phyloP scores from a whole-genome alignment of 2,797 vertebrate genomes.

The Kryptopterus vitreolus region DNA sequence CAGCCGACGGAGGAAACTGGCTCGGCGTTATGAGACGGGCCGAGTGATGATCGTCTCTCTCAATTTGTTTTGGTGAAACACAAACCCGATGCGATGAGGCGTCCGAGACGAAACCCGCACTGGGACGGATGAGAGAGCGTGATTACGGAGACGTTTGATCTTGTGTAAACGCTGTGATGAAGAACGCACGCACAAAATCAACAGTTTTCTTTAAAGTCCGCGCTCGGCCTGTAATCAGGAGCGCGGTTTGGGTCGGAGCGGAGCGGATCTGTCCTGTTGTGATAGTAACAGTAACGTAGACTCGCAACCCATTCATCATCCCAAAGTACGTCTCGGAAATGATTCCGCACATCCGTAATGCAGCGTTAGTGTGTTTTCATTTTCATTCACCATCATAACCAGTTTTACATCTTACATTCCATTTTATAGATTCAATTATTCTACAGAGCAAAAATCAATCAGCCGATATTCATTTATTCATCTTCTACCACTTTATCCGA shows the following conservation, averaged over 20 bases:
- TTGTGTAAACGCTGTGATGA: slow-evolving; percentile 41
- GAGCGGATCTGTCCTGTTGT: slow-evolving; percentile 27
- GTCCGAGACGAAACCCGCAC: slow-evolving; percentile 33
- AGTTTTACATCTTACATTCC: too few relatives aligned
- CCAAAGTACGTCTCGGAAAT: background rate
- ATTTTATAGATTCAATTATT: too few relatives aligned
- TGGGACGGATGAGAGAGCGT: slow-evolving; percentile 9
- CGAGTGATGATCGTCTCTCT: background rate
- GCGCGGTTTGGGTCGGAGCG: slow-evolving; percentile 10
- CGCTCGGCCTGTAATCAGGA: slow-evolving; percentile 31
- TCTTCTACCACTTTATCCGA: too few relatives aligned
- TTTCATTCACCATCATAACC: background rate
- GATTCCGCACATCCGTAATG: background rate
- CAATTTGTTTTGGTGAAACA: slow-evolving; percentile 31
- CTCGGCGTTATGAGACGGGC: slow-evolving; percentile 3
- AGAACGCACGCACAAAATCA: slow-evolving; percentile 38
- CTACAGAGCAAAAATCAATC: too few relatives aligned
- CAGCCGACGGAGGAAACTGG: slow-evolving; percentile 18
- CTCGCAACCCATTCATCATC: slow-evolving; percentile 16
- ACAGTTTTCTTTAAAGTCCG: slow-evolving; percentile 24
- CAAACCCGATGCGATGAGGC: slow-evolving; percentile 25
- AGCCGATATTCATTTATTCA: too few relatives aligned
- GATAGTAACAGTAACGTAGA: slow-evolving; percentile 20
- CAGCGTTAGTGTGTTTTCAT: background rate
- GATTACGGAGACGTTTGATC: slow-evolving; percentile 32